Conservation (phyloP, 2,113 vertebrate genomes). For the Hydrochoerus hydrochaeris region DNA sequence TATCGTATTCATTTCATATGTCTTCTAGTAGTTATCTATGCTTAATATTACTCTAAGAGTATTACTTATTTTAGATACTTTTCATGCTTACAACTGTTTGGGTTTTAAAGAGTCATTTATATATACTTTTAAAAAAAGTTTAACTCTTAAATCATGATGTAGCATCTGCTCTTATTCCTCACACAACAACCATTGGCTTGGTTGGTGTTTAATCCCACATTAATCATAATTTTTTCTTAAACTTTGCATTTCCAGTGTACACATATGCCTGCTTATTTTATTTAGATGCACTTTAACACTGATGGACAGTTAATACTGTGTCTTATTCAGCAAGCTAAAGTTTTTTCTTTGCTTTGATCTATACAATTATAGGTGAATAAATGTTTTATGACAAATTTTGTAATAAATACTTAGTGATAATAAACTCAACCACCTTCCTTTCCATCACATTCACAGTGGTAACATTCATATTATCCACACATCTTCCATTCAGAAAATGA, state of each 20-base stretch:
- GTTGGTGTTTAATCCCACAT: background rate
- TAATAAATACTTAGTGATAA: constrained; percentile 9
- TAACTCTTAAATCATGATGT: background rate
- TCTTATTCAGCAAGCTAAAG: background rate
- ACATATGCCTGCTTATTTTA: background rate
- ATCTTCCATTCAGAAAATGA: background rate
- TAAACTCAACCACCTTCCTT: background rate
- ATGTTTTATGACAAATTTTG: background rate
- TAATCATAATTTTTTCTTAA: background rate
- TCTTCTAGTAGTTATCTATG: background rate
- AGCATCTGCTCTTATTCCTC: background rate
- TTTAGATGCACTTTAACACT: background rate
- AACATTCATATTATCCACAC: background rate
- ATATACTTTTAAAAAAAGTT: background rate
- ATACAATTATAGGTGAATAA: background rate
- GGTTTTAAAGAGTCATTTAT: background rate
- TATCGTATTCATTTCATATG: constrained; percentile 44
- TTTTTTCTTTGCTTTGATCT: background rate
- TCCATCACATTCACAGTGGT: background rate
- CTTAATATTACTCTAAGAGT: background rate
- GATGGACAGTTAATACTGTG: background rate
- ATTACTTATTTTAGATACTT: background rate
- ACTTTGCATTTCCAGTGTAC: background rate
- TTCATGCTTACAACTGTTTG: background rate
- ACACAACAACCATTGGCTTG: background rate